These are phyloP conservation scores for Cottus gobio DNA, from an alignment of 2,113 vertebrate species.

Conservation along the genomic window DNA sequence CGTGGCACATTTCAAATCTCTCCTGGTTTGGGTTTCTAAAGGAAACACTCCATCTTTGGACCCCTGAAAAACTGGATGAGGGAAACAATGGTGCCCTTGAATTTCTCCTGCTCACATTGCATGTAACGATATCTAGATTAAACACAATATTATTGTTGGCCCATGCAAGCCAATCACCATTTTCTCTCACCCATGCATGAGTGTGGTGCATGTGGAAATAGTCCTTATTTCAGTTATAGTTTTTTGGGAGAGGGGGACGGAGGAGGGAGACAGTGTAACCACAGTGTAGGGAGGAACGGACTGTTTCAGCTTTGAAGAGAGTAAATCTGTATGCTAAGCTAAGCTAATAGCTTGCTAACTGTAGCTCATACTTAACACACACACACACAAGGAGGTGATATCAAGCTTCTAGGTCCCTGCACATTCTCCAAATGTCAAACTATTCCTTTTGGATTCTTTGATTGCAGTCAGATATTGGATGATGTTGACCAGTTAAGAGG, in stretches of 20 bases:
- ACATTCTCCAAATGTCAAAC: not conserved
- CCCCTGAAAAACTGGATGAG: constrained; percentile 52
- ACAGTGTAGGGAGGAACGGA: constrained; percentile 42
- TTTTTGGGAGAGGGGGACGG: constrained; percentile 20
- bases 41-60: constrained; percentile 73
- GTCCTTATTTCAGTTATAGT: constrained; percentile 46
- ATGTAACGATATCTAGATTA: constrained; percentile 83
- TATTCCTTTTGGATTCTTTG: not conserved
- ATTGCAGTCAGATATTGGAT: not conserved
- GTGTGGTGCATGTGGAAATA: constrained; percentile 61
- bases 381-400: not conserved
- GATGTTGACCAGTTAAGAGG: not conserved
- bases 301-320: not conserved
- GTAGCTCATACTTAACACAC: not conserved
- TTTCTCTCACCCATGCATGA: constrained; percentile 70
- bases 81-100: constrained; percentile 81
- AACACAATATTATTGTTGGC: constrained; percentile 83
- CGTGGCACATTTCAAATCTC: constrained; percentile 61
- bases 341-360: not conserved
- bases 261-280: constrained; percentile 47
- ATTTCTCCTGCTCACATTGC: constrained; percentile 76
- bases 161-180: constrained; percentile 58
- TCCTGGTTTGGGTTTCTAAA: constrained; percentile 73
- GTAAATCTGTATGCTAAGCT: not conserved
- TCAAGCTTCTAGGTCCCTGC: not conserved